phyloP scores from a whole-genome alignment of 2,797 vertebrate species.

The Propithecus perrieri region DNA sequence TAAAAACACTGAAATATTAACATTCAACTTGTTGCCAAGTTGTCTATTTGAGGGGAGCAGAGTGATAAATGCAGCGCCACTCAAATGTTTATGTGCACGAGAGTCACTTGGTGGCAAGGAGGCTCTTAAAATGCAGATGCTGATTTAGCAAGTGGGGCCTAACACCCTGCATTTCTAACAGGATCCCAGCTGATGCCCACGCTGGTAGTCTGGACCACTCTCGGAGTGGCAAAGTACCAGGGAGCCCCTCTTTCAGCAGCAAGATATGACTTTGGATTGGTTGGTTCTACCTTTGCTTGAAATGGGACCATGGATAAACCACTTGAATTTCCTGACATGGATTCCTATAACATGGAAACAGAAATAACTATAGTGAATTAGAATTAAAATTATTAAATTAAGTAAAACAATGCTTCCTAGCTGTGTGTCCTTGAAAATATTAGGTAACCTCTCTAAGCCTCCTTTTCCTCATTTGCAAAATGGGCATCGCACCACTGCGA shows the following conservation, averaged over 20 bases:
- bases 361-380: not conserved
- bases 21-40: not conserved
- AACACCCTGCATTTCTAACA: not conserved
- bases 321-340: not conserved
- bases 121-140: not conserved
- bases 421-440: not conserved
- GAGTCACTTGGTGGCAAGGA: not conserved
- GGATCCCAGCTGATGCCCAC: not conserved
- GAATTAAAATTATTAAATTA: not conserved
- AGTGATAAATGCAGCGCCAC: not conserved
- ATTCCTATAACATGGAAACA: not conserved
- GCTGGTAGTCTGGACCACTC: not conserved
- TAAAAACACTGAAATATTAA: not conserved
- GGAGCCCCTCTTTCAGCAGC: not conserved
- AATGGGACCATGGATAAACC: not conserved
- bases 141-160: not conserved
- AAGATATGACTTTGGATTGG: fast-evolving
- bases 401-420: not conserved
- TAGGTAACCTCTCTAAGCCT: not conserved
- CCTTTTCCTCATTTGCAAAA: not conserved
- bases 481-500: too few relatives aligned
- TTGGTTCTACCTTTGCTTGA: not conserved
- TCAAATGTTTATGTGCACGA: not conserved
- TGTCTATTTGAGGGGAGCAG: not conserved
- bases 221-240: not conserved